Evolutionary conservation across 2,113 vertebrate species (phyloP), one percentile per base, ranked within the genome.

Genomic region (Brachionichthys hirsutus): DNA sequence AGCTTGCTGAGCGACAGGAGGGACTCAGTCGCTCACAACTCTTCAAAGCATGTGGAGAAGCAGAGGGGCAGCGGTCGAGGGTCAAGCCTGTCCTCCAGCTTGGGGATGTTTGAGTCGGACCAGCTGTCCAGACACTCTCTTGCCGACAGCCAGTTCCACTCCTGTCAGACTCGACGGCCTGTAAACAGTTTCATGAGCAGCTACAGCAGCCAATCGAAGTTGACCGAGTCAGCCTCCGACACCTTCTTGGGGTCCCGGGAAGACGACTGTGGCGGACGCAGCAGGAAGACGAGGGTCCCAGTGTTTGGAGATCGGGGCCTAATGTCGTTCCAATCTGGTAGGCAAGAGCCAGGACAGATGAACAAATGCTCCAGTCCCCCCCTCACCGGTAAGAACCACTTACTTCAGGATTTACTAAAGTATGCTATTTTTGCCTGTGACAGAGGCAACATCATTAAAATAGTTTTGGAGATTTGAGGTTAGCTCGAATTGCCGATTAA

Each of bases 231-330:
- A 30, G 65, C 67, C 11, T 63, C 89, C 91, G 89, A 96, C 41
- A 64, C 95, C 70, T 96, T 97, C 87, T 81, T 89, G 76, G 93
- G 94, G 54, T 92, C 90, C 1, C 83, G 88, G 74, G 95, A 97
- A 60, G 92, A 92, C 2, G 93, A 94, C 34, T 51, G 86, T 54
- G 88, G 84, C 62, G 66, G 85, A 41, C 90, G 92, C 73, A 91
- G 80, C 87, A 95, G 93, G 88, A 94, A 93, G 86, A 91, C 93
- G 85, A 93, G 90, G 69, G 92, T 94, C 52, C 88, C 94, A 79
- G 93, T 94, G 54, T 98, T 97, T 90, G 94, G 94, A 89, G 95
- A 95, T 80, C 94, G 94, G 83, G 94, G 95, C 89, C 82, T 95
- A 77, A 93, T 94, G 70, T 89, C 93, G 59, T 97, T 99, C 88